Evolutionary conservation across 2,797 vertebrate species (phyloP).

Genomic region (Otolemur crassicaudatus): DNA sequence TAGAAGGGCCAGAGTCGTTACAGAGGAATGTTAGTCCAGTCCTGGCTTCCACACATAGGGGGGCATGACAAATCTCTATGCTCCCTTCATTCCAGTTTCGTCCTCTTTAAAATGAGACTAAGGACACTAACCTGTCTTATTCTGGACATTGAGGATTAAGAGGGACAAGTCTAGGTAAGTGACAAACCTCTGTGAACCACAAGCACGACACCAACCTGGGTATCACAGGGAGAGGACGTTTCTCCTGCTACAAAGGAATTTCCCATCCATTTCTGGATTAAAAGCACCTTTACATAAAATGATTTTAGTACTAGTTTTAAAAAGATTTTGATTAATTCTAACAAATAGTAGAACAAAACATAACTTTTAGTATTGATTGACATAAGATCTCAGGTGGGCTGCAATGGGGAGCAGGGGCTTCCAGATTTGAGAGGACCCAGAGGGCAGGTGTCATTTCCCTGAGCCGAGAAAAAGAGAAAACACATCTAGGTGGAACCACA

Average conservation of each 20-base stretch:
- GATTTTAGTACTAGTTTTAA: not conserved
- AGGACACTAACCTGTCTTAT: not conserved
- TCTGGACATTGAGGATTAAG: not conserved
- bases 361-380: not conserved
- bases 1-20: not conserved
- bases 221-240: not conserved
- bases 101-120: conserved; percentile 41
- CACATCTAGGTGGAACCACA: not conserved
- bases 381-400: not conserved
- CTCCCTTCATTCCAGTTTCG: not conserved
- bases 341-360: not conserved
- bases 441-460: not conserved
- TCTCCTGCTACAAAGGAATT: not conserved
- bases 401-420: not conserved
- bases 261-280: not conserved
- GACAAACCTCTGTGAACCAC: not conserved
- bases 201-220: not conserved
- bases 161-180: not conserved
- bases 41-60: not conserved
- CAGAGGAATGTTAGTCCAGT: not conserved
- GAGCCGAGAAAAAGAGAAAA: conserved; percentile 1
- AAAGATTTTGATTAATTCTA: not conserved
- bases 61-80: not conserved
- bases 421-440: not conserved
- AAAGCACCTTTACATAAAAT: not conserved